Evolutionary conservation across 2,797 vertebrate genomes (phyloP).

Genomic region (Urocyon cinereoargenteus): DNA sequence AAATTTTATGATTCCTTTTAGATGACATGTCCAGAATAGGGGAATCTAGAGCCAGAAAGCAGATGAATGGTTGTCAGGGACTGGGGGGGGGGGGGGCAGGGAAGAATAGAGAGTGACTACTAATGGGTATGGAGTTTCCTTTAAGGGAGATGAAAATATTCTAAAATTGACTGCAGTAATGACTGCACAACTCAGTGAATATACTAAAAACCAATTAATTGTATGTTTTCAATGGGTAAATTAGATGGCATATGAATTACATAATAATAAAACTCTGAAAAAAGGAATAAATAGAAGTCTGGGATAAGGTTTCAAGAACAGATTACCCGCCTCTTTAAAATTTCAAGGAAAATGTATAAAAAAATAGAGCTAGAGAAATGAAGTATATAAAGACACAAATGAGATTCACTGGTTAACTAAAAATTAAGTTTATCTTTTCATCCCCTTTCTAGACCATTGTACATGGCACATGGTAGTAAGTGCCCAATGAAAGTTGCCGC

Average conservation of each 20-base stretch:
- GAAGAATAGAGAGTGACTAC: background rate
- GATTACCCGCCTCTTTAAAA: constrained; percentile 43
- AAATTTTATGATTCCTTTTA: background rate
- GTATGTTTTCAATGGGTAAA: background rate
- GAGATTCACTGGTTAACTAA: constrained; percentile 54
- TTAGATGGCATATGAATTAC: background rate
- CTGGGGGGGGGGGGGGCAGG: background rate
- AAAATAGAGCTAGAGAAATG: constrained; percentile 16
- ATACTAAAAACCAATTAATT: constrained; percentile 12
- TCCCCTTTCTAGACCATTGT: background rate
- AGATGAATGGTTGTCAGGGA: background rate
- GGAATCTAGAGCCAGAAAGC: constrained; percentile 5
- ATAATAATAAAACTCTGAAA: background rate
- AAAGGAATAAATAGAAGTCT: constrained; percentile 40
- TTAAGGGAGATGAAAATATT: constrained; percentile 46
- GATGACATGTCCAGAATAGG: background rate
- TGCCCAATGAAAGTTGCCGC: constrained; percentile 18
- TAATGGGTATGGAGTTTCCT: background rate
- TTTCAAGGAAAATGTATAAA: constrained; percentile 31
- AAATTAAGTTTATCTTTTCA: constrained; percentile 24
- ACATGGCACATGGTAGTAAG: background rate
- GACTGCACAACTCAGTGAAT: background rate
- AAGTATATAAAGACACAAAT: constrained; percentile 38
- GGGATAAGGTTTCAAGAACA: constrained; percentile 59
- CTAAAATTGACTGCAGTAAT: constrained; percentile 1